Percentiles rank a stretch among this genome's conserved stretches.
Conservation (phyloP, 2,888 invertebrate species). For the Antheraea assamensis region DNA sequence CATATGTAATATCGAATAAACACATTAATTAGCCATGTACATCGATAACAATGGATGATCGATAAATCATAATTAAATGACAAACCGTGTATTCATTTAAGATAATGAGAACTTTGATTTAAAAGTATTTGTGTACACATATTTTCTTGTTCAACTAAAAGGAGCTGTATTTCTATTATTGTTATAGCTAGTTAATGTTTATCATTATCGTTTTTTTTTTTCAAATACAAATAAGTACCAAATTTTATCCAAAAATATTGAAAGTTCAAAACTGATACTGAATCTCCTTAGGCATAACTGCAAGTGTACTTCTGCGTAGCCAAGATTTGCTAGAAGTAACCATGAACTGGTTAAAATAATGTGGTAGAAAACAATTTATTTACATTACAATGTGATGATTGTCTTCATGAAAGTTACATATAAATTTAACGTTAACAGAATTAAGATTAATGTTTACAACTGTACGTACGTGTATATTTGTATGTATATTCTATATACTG, state of each 20-base stretch:
- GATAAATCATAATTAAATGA: slow-evolving; percentile 8
- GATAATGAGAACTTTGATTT: background rate
- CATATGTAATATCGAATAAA: background rate
- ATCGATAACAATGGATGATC: background rate
- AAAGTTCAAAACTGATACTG: background rate
- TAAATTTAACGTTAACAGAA: too few relatives aligned
- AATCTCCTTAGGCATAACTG: background rate
- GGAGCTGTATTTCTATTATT: background rate
- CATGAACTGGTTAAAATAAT: background rate
- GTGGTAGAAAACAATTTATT: background rate
- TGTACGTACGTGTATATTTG: too few relatives aligned
- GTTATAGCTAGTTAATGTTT: background rate
- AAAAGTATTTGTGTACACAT: background rate
- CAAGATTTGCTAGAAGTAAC: background rate
- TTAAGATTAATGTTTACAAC: too few relatives aligned
- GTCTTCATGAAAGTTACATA: background rate
- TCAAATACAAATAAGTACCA: background rate
- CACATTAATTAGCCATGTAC: background rate
- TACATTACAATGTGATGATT: background rate
- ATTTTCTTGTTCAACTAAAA: background rate
- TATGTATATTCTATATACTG: too few relatives aligned
- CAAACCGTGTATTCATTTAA: background rate
- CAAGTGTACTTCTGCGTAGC: background rate
- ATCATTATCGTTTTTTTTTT: background rate
- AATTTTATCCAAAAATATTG: background rate